A percentile compares a stretch with the other conserved stretches of the same genome.
Evolutionary conservation across 2,888 invertebrate species (phyloP).

Genomic region (Mechanitis mazaeus): DNA sequence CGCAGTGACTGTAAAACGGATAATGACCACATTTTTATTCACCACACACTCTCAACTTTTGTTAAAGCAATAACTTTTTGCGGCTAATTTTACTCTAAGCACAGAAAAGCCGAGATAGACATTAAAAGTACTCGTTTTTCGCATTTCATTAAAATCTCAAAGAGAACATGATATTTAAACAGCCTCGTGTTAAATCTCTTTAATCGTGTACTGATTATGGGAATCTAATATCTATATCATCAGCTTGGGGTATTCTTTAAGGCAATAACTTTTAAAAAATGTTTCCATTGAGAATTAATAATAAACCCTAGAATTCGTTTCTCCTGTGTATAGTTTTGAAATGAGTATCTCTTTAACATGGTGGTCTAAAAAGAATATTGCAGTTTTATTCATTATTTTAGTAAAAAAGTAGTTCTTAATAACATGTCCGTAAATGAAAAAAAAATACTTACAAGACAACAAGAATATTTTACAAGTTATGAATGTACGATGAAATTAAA

Average conservation of each 20-base stretch:
- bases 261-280: not conserved
- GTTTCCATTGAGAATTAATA: conserved; percentile 11
- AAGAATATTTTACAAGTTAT: too few relatives aligned
- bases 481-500: too few relatives aligned
- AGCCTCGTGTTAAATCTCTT: conserved; percentile 35
- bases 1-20: conserved; percentile 7
- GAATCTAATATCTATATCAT: not conserved
- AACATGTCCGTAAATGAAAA: too few relatives aligned
- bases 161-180: conserved; percentile 45
- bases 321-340: too few relatives aligned
- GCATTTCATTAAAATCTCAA: conserved; percentile 59
- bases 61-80: conserved; percentile 26
- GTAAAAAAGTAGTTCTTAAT: too few relatives aligned
- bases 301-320: not conserved
- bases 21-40: conserved; percentile 30
- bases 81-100: conserved; percentile 38
- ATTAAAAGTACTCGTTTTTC: conserved; percentile 56
- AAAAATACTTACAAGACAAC: too few relatives aligned
- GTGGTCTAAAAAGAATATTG: too few relatives aligned
- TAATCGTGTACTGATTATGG: conserved; percentile 54
- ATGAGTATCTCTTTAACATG: too few relatives aligned
- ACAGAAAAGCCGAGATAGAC: conserved; percentile 40
- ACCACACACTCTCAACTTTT: conserved; percentile 24
- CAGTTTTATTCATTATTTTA: too few relatives aligned
- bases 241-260: not conserved